phyloP scores from a whole-genome alignment of 2,113 vertebrate species.

The Acanthisitta chloris region DNA sequence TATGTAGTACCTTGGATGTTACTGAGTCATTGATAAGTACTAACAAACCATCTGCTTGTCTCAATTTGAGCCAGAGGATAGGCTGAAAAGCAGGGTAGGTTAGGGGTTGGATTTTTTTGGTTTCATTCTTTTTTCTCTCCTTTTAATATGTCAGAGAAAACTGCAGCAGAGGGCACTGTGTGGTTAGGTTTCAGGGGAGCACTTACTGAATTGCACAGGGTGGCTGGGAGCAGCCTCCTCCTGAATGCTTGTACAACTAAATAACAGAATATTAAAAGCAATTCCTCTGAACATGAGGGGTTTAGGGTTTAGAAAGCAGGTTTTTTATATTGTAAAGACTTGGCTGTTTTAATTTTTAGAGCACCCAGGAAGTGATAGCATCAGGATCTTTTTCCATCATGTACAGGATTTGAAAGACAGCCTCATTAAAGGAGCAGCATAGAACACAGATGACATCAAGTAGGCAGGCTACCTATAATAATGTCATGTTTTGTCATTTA shows the following conservation, averaged over 20 bases:
- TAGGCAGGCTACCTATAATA: constrained; percentile 57
- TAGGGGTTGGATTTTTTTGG: accelerated
- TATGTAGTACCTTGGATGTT: constrained; percentile 38
- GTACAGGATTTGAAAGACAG: constrained; percentile 23
- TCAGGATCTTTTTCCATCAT: constrained; percentile 20
- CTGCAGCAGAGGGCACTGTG: constrained; percentile 71
- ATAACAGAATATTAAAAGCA: constrained; percentile 59
- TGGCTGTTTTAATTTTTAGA: constrained; percentile 52
- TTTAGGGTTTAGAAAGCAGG: constrained; percentile 12
- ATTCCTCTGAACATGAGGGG: not conserved
- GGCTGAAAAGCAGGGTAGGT: not conserved
- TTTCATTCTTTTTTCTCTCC: not conserved
- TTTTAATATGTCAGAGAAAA: constrained; percentile 23
- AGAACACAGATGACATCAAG: constrained; percentile 35
- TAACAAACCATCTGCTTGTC: constrained; percentile 54
- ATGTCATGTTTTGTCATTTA: constrained; percentile 55
- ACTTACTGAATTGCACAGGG: not conserved
- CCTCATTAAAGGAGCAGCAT: constrained; percentile 34
- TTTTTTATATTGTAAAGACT: constrained; percentile 18
- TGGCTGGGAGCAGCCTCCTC: constrained; percentile 9
- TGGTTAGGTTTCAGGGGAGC: constrained; percentile 60
- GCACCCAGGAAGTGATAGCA: constrained; percentile 33
- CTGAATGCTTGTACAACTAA: constrained; percentile 15
- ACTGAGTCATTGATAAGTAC: constrained; percentile 44
- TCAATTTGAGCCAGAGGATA: constrained; percentile 43